Evolutionary conservation across 2,888 invertebrate genomes (phyloP).

Genomic region (Tipula helvola): DNA sequence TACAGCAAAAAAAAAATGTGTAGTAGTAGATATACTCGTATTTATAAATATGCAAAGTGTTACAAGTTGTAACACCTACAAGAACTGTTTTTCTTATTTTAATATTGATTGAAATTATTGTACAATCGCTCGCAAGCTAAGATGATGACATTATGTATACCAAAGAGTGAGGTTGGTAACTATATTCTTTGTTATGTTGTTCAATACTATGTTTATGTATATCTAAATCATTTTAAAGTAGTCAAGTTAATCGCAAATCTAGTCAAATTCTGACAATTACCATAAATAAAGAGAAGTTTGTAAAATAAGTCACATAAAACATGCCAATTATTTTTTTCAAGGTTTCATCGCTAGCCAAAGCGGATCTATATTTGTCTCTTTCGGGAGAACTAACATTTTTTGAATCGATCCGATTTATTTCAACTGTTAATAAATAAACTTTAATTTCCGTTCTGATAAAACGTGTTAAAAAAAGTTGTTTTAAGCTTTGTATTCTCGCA

Average conservation of each 20-base stretch:
- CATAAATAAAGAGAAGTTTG: background rate
- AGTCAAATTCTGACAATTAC: background rate
- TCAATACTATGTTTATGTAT: background rate
- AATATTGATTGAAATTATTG: background rate
- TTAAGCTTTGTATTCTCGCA: too few species aligned
- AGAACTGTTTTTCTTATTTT: background rate
- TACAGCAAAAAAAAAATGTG: background rate
- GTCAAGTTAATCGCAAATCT: background rate
- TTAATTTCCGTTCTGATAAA: too few species aligned
- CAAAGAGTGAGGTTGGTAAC: background rate
- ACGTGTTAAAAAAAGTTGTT: too few species aligned
- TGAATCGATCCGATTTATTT: too few species aligned
- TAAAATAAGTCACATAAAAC: background rate
- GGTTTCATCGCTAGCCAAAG: too few species aligned
- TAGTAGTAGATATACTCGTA: background rate
- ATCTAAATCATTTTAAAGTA: background rate
- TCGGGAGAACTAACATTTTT: too few species aligned
- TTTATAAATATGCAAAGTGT: background rate
- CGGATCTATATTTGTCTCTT: too few species aligned
- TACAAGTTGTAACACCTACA: background rate
- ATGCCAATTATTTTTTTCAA: too few species aligned
- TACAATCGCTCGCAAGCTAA: background rate
- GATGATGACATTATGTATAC: background rate
- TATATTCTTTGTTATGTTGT: background rate
- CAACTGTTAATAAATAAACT: too few species aligned